Conservation (phyloP, 2,888 invertebrate genomes). For the Drosophila nigricruria region DNA sequence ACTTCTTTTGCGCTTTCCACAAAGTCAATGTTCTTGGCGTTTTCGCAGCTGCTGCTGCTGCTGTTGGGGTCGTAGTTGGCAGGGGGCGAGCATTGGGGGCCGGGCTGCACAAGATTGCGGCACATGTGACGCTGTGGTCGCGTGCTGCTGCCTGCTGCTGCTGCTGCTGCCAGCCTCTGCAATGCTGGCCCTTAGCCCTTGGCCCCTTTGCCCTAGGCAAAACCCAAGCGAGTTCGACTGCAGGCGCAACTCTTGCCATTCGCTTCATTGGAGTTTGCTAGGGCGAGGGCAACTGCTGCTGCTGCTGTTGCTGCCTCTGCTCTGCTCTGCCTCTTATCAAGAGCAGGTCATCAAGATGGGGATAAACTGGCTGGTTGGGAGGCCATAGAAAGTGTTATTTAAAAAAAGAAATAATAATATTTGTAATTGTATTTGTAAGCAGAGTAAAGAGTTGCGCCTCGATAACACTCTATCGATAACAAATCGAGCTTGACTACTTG, state of each 20-base stretch:
- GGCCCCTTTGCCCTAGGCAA: slow-evolving; percentile 29
- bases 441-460: not conserved
- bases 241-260: slow-evolving; percentile 51
- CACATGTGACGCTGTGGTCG: slow-evolving; percentile 81
- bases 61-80: slow-evolving; percentile 26
- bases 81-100: slow-evolving; percentile 12
- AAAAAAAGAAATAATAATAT: slow-evolving; percentile 19
- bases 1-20: slow-evolving; percentile 66
- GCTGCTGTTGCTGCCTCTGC: slow-evolving; percentile 17
- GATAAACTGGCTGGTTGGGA: slow-evolving; percentile 35
- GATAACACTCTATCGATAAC: slow-evolving; percentile 9
- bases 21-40: slow-evolving; percentile 79
- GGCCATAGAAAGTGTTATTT: slow-evolving; percentile 66
- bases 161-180: slow-evolving; percentile 23
- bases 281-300: slow-evolving; percentile 34
- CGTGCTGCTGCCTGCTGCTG: slow-evolving; percentile 65
- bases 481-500: slow-evolving; percentile 5
- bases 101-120: slow-evolving; percentile 62
- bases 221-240: slow-evolving; percentile 16
- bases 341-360: slow-evolving; percentile 70
- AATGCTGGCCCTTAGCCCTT: slow-evolving; percentile 20
- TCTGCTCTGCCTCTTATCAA: slow-evolving; percentile 57
- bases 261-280: slow-evolving; percentile 60
- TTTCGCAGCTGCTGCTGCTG: slow-evolving; percentile 77
- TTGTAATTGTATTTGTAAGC: slow-evolving; percentile 8